These are phyloP conservation scores for Epizoanthus fatuus DNA, from an alignment of 92 coral and sea anemone species.

Conservation along the genomic window DNA sequence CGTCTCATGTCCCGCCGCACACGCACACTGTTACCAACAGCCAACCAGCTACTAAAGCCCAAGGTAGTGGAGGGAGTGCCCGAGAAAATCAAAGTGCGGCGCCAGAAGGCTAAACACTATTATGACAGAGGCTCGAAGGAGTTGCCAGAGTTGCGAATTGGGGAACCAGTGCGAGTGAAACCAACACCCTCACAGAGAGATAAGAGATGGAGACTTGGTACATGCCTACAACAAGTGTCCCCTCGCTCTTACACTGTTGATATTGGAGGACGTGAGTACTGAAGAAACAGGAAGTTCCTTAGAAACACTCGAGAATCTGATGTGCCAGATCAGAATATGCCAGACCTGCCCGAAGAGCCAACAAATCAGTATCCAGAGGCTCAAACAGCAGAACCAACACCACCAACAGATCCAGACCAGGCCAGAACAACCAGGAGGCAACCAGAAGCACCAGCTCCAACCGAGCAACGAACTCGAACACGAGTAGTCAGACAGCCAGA, in stretches of 20 bases:
- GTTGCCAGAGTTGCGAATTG: slow-evolving; percentile 28
- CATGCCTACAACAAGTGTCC: slow-evolving; percentile 27
- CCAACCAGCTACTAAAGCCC: background rate
- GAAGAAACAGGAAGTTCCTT: slow-evolving; percentile 25
- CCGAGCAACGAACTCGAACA: background rate
- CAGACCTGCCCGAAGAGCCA: background rate
- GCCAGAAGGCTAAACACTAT: slow-evolving; percentile 32
- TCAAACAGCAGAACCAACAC: background rate
- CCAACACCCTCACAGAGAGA: slow-evolving; percentile 4
- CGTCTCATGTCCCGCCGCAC: slow-evolving; percentile 31
- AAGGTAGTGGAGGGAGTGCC: too few relatives aligned
- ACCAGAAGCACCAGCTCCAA: background rate
- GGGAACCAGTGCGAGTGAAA: background rate
- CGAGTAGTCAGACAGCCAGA: background rate
- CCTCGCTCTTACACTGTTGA: slow-evolving; percentile 42
- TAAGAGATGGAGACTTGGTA: slow-evolving; percentile 37
- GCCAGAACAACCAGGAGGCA: background rate
- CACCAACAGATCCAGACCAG: too few relatives aligned
- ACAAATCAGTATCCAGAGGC: background rate
- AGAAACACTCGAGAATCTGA: slow-evolving; percentile 18
- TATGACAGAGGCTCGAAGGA: slow-evolving; percentile 9
- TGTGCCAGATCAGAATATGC: background rate
- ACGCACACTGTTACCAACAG: slow-evolving; percentile 20
- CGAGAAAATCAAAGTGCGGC: slow-evolving; percentile 12
- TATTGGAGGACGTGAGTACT: slow-evolving; percentile 5